Evolutionary conservation across 1,140 invertebrate species (phyloP), one percentile per base, ranked within the genome.

Genomic region (Leucophenga varia): DNA sequence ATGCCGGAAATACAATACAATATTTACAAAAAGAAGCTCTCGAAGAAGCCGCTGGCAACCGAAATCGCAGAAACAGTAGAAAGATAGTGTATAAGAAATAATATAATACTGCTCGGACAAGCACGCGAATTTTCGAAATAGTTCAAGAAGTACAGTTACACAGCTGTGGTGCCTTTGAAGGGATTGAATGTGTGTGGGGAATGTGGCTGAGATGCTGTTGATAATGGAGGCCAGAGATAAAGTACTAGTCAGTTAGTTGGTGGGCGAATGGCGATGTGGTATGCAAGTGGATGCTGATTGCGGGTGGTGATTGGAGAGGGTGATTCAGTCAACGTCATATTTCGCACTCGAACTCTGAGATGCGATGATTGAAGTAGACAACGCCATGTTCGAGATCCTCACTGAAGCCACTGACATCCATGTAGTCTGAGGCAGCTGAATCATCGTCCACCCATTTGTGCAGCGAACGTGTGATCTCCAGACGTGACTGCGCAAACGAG

Each of bases 341-440:
- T 60, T 82, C 80, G 63, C 81, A 82, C 73, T 82, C 81, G 52
- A 82, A 82, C 71, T 82, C 81, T 6, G 80, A 76, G 34, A 82
- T 80, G 56, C 81, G 61, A 39, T 74, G 69, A 48, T 75, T 75
- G 43, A 75, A 75, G 53, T 75, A 75, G 19, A 75, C 67, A 49
- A 75, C 71, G 48, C 72, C 72, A 38, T 74, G 72, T 43, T 75
- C 72, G 37, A 74, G 82, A 69, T 86, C 84, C 55, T 84, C 85
- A 43, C 86, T 86, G 57, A 89, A 87, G 32, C 86, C 87, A 59
- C 88, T 86, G 16, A 90, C 76, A 59, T 90, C 88, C 43, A 90
- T 86, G 64, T 89, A 90, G 57, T 86, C 85, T 2, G 85, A 80
- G 43, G 82, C 84, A 16, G 84, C 81, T 21, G 87, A 83, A 41